Evolutionary conservation across 53 echinoderm and acorn worm species (phyloP).

Genomic region (Hippasteria phrygiana): DNA sequence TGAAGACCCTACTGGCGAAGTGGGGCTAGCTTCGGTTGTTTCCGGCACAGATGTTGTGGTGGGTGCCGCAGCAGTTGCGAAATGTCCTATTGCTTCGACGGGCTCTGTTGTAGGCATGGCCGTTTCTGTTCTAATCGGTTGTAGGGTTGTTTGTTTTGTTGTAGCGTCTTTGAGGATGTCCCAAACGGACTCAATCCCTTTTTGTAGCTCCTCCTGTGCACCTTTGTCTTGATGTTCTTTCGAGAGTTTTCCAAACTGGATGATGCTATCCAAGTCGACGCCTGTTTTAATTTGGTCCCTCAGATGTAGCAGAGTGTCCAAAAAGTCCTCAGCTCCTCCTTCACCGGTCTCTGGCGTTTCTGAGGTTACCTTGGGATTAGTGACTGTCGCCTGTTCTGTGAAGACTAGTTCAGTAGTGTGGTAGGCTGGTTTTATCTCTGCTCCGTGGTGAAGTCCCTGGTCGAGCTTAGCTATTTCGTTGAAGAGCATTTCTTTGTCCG

Average conservation of each 20-base stretch:
- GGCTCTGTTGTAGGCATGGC: too few species aligned
- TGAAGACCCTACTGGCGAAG: neutral
- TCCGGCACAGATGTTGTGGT: neutral
- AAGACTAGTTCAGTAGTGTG: neutral
- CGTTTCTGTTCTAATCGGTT: too few species aligned
- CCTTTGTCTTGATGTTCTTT: neutral
- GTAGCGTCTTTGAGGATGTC: neutral
- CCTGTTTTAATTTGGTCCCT: neutral
- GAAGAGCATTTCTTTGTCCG: neutral
- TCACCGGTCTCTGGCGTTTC: neutral
- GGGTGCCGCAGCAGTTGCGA: neutral
- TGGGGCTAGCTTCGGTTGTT: neutral
- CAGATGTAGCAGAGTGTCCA: neutral
- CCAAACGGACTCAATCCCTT: neutral
- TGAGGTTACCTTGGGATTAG: neutral
- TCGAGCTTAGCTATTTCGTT: constrained; percentile 14
- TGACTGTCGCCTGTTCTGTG: neutral
- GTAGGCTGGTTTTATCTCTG: neutral
- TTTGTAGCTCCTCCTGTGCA: neutral
- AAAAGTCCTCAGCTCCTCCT: neutral
- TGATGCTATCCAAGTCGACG: neutral
- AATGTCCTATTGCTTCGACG: too few species aligned
- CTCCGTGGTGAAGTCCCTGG: neutral
- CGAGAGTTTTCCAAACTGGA: neutral
- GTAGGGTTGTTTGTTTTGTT: neutral